Evolutionary conservation across 2,888 invertebrate genomes (phyloP).

Genomic region (Priapulus caudatus): DNA sequence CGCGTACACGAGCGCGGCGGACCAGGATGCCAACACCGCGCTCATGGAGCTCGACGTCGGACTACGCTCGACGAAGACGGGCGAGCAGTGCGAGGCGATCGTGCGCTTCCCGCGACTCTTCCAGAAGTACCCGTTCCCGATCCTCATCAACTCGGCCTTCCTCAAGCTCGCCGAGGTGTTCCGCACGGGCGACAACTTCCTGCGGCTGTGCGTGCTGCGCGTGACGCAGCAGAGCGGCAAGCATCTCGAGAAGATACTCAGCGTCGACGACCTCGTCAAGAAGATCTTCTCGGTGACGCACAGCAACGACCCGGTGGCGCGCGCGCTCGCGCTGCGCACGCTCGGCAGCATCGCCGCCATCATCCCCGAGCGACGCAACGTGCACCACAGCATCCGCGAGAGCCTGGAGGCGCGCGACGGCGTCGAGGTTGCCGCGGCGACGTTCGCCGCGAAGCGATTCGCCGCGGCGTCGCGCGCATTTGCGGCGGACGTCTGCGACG

Average conservation of each 20-base stretch:
- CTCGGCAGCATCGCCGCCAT: slow-evolving; percentile 83
- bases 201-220: slow-evolving; percentile 77
- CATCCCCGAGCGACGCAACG: slow-evolving; percentile 82
- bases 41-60: slow-evolving; percentile 45
- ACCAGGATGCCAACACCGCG: slow-evolving; percentile 11
- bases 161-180: slow-evolving; percentile 89
- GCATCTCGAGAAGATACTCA: slow-evolving; percentile 83
- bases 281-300: slow-evolving; percentile 85
- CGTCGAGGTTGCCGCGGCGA: slow-evolving; percentile 89
- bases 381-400: slow-evolving; percentile 83
- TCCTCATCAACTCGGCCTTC: slow-evolving; percentile 88
- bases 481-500: slow-evolving; percentile 87
- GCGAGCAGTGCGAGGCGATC: slow-evolving; percentile 94
- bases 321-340: slow-evolving; percentile 72
- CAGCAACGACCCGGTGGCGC: slow-evolving; percentile 87
- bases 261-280: slow-evolving; percentile 82
- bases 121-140: slow-evolving; percentile 95
- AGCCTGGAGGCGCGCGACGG: slow-evolving; percentile 87
- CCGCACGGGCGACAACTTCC: slow-evolving; percentile 74
- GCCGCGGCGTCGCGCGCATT: slow-evolving; percentile 89
- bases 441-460: slow-evolving; percentile 85
- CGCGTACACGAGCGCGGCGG: too few species aligned
- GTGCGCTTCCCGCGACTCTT: slow-evolving; percentile 86
- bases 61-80: slow-evolving; percentile 73
- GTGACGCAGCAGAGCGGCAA: slow-evolving; percentile 92